Evolutionary conservation across 2,888 invertebrate genomes (phyloP).

Genomic region (Drosophila subsilvestris): DNA sequence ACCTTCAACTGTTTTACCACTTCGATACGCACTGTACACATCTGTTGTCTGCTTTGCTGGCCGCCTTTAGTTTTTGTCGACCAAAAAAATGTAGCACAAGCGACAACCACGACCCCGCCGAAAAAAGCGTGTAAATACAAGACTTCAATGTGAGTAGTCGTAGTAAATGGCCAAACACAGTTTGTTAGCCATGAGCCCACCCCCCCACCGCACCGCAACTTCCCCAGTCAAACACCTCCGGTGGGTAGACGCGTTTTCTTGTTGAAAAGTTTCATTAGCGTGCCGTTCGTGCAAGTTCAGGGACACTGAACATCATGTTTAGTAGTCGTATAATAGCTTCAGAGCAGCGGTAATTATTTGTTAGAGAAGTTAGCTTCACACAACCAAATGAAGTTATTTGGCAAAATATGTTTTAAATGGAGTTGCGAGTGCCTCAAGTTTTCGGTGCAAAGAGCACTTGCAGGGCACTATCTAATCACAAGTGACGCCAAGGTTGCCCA

Average conservation of each 20-base stretch:
- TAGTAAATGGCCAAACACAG: background rate
- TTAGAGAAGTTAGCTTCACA: background rate
- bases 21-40: slow-evolving; percentile 30
- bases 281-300: slow-evolving; percentile 63
- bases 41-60: slow-evolving; percentile 28
- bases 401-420: slow-evolving; percentile 11
- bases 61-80: slow-evolving; percentile 42
- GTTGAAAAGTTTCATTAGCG: slow-evolving; percentile 36
- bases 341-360: slow-evolving; percentile 22
- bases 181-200: slow-evolving; percentile 11
- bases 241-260: slow-evolving; percentile 7
- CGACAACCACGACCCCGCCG: slow-evolving; percentile 43
- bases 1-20: background rate
- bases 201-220: slow-evolving; percentile 1
- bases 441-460: background rate
- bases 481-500: slow-evolving; percentile 5
- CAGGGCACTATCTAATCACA: slow-evolving; percentile 19
- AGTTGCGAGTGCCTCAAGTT: slow-evolving; percentile 5
- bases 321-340: slow-evolving; percentile 34
- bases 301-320: slow-evolving; percentile 46
- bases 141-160: slow-evolving; percentile 1
- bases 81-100: slow-evolving; percentile 55
- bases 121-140: slow-evolving; percentile 26
- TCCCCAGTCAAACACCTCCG: slow-evolving; percentile 10
- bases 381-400: slow-evolving; percentile 4